Evolutionary conservation across 2,113 vertebrate genomes (phyloP), one percentile per base, ranked within the genome.

Genomic region (Pseudorasbora parva): DNA sequence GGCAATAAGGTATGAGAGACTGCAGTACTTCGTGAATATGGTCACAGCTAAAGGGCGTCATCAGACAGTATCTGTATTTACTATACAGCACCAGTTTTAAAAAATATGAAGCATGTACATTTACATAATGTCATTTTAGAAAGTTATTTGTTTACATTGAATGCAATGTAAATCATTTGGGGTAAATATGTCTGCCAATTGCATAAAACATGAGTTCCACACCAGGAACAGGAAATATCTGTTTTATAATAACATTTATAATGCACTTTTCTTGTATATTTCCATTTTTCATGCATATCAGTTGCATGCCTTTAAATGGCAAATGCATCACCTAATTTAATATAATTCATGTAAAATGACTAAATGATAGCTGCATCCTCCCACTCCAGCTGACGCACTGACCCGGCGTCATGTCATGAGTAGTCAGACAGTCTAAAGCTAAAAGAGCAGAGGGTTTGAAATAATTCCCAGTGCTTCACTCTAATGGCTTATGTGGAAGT

Each of bases 401-500:
- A 71, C 66, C 19, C n/a, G 7, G 1, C 56, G 1, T 57, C 30
- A 15, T 59, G 33, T 25, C 33, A 15, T 1, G 51, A 41, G 75
- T 17, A 62, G 76, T 45, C 56, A 60, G 7, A 60, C n/a, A 5
- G 75, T 60, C 75, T 45, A 43, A 59, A 78, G 78, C 19, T 64
- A 80, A 75, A 75, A 75, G 72, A 49, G 47, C 47, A 1, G 25
- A 82, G 56, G 9, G 17, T 23, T 74, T 27, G 73, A 69, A 72
- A 33, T 30, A 14, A 47, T 66, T 82, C 77, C 60, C 60, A 49
- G 17, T 66, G 15, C 60, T 45, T 14, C 5, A 5, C 14, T 80
- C 59, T 66, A 80, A 80, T 80, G 78, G 59, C 57, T 80, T 80
- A 21, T 80, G n/a, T 21, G 8, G 12, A 43, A 68, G 77, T 43